Evolutionary conservation across 2,888 invertebrate species (phyloP).

Genomic region (Callosobruchus maculatus): DNA sequence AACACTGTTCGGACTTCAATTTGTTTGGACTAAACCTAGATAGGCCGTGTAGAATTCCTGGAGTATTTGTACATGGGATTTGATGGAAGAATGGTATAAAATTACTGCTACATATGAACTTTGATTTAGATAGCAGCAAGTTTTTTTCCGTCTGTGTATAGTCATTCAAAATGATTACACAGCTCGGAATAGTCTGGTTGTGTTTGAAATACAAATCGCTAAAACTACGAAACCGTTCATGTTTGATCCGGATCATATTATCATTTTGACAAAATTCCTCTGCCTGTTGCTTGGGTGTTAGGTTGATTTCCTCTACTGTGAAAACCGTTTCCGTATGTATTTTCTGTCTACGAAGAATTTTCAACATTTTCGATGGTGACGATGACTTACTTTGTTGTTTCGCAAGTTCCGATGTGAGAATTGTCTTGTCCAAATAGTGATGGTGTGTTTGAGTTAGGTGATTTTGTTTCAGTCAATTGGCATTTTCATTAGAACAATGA

Average conservation of each 20-base stretch:
- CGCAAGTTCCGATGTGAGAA: not conserved
- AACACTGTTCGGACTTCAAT: not conserved
- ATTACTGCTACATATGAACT: conserved; percentile 10
- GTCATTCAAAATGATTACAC: conserved; percentile 20
- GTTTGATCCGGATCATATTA: not conserved
- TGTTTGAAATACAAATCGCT: conserved; percentile 36
- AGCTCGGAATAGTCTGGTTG: conserved; percentile 27
- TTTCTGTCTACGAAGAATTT: conserved; percentile 26
- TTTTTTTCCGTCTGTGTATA: conserved; percentile 26
- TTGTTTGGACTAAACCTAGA: conserved; percentile 2
- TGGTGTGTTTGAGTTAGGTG: not conserved
- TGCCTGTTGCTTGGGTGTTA: conserved; percentile 9
- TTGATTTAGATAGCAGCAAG: conserved; percentile 14
- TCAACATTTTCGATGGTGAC: conserved; percentile 16
- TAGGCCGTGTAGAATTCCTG: conserved; percentile 18
- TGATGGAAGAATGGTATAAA: conserved; percentile 27
- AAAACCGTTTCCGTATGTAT: conserved; percentile 20
- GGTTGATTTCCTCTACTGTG: conserved; percentile 19
- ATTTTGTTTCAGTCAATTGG: conserved; percentile 2
- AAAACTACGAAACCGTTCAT: not conserved
- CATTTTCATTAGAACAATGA: not conserved
- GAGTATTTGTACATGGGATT: conserved; percentile 1
- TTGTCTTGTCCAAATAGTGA: not conserved
- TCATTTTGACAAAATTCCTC: not conserved
- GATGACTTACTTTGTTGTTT: conserved; percentile 29